Conservation (phyloP, 2,113 vertebrate species). For the Upupa epops region DNA sequence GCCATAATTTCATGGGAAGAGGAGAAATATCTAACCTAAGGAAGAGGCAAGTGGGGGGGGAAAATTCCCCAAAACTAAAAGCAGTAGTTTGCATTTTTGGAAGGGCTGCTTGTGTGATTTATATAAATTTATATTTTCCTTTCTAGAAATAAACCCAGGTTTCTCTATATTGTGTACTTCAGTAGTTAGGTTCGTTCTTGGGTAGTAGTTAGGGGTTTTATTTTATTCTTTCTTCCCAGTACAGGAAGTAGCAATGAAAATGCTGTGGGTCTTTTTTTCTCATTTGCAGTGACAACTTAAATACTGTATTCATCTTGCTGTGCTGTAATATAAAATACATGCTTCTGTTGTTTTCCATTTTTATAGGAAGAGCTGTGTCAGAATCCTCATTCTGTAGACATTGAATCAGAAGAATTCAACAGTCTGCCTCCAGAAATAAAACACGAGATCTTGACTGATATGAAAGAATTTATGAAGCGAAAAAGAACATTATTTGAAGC, state of each 20-base stretch:
- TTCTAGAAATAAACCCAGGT: neutral
- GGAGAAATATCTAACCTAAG: neutral
- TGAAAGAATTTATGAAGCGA: constrained; percentile 94
- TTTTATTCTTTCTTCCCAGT: neutral
- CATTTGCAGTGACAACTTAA: neutral
- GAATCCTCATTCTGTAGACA: constrained; percentile 86
- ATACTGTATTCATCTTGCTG: neutral
- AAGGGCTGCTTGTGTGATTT: neutral
- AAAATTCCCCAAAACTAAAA: neutral
- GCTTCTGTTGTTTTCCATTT: neutral
- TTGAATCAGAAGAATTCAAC: constrained; percentile 92
- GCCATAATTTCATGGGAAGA: neutral
- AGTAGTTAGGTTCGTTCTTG: neutral
- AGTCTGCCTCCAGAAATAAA: constrained; percentile 89
- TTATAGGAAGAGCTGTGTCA: constrained; percentile 81
- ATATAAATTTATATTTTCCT: neutral
- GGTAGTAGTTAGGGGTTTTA: too few species aligned
- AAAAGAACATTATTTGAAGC: constrained; percentile 88
- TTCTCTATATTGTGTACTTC: neutral
- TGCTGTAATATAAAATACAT: neutral
- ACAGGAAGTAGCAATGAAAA: neutral
- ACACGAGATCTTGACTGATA: constrained; percentile 93
- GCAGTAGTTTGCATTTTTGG: neutral
- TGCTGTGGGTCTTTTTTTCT: neutral
- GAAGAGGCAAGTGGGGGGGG: too few species aligned